Base-by-base conservation (phyloP, 2,797 vertebrate genomes). In the Numenius phaeopus region DNA sequence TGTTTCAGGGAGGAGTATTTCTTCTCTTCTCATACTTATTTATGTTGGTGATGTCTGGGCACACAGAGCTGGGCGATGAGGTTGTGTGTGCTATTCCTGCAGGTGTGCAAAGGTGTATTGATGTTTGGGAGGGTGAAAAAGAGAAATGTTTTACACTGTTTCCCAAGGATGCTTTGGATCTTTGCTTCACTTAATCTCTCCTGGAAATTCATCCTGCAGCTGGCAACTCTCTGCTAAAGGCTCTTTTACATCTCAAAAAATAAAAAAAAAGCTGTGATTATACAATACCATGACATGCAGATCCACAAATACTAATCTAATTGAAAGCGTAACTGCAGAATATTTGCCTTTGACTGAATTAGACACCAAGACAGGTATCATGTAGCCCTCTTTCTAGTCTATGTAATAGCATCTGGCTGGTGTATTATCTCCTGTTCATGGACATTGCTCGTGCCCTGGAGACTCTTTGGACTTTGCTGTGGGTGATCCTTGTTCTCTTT, bases 401-500 rank as follows among this genome's bases (percentile, higher is more conserved):
- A 4, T 29, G 23, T 42, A 54, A 18, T 15, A 62, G 9, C 8
- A 5, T 26, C 37, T 29, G 40, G 52, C 64, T 94, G 30, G 39
- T 3, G 1, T 1, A 1, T 8, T 49, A 4, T 46, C 73, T 76
- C 37, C 59, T 64, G 8, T 54, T 65, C 10, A 4, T 20, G 30
- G 47, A 24, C 37, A 59, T 21, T 76, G 40, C 70, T 47, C 1
- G 1, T 72, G 72, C n/a, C 42, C 55, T 0, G 0, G 69, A 64
- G 66, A 52, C 46, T 26, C 16, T 23, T 64, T 23, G 13, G 17
- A 26, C 5, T 79, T 78, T 73, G 37, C 67, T 54, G 40, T 85
- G 70, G 37, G 40, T 97, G 67, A 92, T 90, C 77, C 78, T 37
- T 49, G 40, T 52, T 96, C 72, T 97, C 83, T 71, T 93, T 95